These are phyloP conservation scores for Anorthoa munda DNA, from an alignment of 2,888 invertebrate species.

Conservation along the genomic window DNA sequence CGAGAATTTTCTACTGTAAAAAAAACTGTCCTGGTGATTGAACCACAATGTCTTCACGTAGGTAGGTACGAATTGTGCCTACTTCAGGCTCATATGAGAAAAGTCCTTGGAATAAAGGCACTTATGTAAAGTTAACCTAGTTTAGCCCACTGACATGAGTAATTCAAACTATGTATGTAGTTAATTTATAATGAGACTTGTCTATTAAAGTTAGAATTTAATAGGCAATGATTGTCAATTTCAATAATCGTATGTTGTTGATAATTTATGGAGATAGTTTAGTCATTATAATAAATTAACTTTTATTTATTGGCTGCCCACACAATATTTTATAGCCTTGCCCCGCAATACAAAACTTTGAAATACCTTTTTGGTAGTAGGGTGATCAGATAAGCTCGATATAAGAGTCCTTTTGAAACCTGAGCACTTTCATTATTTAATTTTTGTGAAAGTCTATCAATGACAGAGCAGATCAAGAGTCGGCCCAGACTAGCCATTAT, in stretches of 20 bases:
- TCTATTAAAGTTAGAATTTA: slow-evolving; percentile 31
- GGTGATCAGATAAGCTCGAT: neutral
- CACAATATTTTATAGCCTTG: slow-evolving; percentile 19
- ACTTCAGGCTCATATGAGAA: neutral
- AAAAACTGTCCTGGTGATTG: neutral
- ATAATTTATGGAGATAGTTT: slow-evolving; percentile 19
- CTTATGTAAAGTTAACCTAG: slow-evolving; percentile 31
- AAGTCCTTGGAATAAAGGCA: slow-evolving; percentile 26
- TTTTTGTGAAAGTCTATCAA: too few species aligned
- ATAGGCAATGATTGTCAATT: slow-evolving; percentile 24
- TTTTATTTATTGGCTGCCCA: slow-evolving; percentile 6
- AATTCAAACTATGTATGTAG: slow-evolving; percentile 30
- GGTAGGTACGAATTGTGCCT: too few species aligned
- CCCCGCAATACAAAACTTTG: neutral
- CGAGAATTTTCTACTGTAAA: too few species aligned
- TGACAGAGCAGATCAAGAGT: too few species aligned
- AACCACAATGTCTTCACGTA: neutral
- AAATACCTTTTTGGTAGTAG: neutral
- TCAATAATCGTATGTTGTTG: slow-evolving; percentile 9
- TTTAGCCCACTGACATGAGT: slow-evolving; percentile 31
- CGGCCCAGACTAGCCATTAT: too few species aligned
- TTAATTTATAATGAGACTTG: slow-evolving; percentile 29
- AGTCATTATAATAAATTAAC: neutral
- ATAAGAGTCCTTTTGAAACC: neutral
- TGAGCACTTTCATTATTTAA: neutral